Base-by-base conservation (phyloP, 2,797 vertebrate species). In the Caiman crocodilus region DNA sequence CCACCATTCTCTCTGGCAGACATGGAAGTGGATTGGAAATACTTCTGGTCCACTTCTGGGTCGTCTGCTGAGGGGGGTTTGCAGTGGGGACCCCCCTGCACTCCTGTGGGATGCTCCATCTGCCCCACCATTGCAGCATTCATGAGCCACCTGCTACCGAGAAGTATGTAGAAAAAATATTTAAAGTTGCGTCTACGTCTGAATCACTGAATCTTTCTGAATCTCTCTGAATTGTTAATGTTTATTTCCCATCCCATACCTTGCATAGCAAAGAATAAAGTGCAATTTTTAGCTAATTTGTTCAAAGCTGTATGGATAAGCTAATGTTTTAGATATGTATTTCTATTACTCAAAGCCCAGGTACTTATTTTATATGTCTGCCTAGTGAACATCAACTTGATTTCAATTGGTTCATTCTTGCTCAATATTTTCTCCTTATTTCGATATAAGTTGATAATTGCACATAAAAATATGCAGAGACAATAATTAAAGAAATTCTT, bases 221-320 rank as follows among this genome's bases (percentile, higher is more conserved):
- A 50, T 50, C 42, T 50, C 42, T 50, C 42, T 10, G 9, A 50
- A 50, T 50, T 65, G 14, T 82, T 84, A n/a, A 4, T 87, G 10
- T 32, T 94, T 80, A 63, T 58, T 84, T 85, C 13, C 56, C 73
- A 81, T 85, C 20, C 42, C 75, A 59, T 88, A 8, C 81, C 56
- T 76, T 84, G 61, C 0, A 7, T 5, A 42, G 61, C 35, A 95
- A 91, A 85, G 69, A 85, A 93, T 75, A 90, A 94, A 91, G 26
- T 4, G 90, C 16, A 56, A 17, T 28, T 13, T 61, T 78, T 84
- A 30, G 26, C 76, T 90, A 90, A 50, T 42, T 56, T 12, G 20
- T 71, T 80, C 32, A 85, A 65, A 23, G 26, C 50, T 28, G 64
- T 3, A 30, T 67, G 64, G 30, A 30, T 82, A 93, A 75, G 4